Evolutionary conservation across 2,888 invertebrate genomes (phyloP).

Genomic region (Morpho deidamia): DNA sequence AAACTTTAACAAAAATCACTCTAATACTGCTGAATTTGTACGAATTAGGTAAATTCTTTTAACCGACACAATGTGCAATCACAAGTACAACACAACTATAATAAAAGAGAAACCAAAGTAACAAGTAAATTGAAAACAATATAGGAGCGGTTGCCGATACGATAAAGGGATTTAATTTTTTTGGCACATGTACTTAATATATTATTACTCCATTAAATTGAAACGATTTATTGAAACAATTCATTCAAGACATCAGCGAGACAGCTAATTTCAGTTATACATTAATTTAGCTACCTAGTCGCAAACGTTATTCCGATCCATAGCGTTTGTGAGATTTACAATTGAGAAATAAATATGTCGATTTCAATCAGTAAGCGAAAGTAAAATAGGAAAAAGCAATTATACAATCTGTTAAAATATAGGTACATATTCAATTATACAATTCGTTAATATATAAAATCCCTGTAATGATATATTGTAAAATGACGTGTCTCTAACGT

Average conservation of each 20-base stretch:
- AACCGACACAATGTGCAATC: conserved; percentile 50
- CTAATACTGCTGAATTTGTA: conserved; percentile 78
- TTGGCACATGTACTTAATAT: conserved; percentile 63
- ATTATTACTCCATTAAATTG: conserved; percentile 19
- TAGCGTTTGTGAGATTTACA: conserved; percentile 9
- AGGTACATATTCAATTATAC: conserved; percentile 67
- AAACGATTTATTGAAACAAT: conserved; percentile 15
- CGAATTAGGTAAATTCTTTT: conserved; percentile 67
- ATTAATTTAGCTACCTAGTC: conserved; percentile 6
- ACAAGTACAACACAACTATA: conserved; percentile 40
- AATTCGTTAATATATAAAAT: conserved; percentile 75
- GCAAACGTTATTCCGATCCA: conserved; percentile 7
- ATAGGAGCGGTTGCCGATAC: conserved; percentile 24
- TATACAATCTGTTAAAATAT: conserved; percentile 59
- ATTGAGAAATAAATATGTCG: conserved; percentile 17
- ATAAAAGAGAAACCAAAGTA: conserved; percentile 12
- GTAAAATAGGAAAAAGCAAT: conserved; percentile 48
- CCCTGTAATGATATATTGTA: conserved; percentile 78
- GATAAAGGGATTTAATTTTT: conserved; percentile 37
- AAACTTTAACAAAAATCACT: conserved; percentile 77
- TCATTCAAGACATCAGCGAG: conserved; percentile 11
- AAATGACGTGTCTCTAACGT: conserved; percentile 62
- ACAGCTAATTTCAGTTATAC: conserved; percentile 27
- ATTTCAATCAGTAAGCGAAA: conserved; percentile 35
- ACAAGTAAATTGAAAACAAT: conserved; percentile 9